Base-by-base conservation (phyloP, 2,113 vertebrate species). In the Cyphomyrus plagiostoma region DNA sequence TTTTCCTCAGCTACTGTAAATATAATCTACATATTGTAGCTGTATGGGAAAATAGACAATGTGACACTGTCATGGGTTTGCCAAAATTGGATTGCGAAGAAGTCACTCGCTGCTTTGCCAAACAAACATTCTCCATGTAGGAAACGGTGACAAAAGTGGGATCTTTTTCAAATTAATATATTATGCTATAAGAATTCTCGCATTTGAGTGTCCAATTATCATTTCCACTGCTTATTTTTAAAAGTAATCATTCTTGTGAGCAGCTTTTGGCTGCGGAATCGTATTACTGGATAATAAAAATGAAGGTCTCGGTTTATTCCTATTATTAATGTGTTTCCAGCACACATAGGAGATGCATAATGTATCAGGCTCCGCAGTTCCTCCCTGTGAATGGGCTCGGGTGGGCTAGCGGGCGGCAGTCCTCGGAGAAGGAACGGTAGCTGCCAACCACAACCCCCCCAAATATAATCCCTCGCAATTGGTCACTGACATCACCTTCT, bases 271-370 rank as follows among this genome's bases (percentile, higher is more conserved):
- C 85, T 53, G 26, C 26, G 48, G 49, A 30, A 30, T 86, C 84
- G 23, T 86, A 46, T 52, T 52, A 53, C 49, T 53, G 26, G 23
- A 53, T 53, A 87, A 53, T 53, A 87, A 53, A 87, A 87, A 53
- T 87, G 48, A n/a, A 56, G 30, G 50, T 87, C 42, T 30, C 46
- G 23, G 8, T 46, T 30, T 58, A 74, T 70, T 53, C 39, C 17
- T n/a, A 45, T 90, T 90, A 90, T 90, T 90, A 84, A 88, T 90
- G 89, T 77, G 35, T 88, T 26, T 84, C 83, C 56, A 70, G 70
- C 19, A 21, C 80, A 88, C 83, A 35, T 58, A 30, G 50, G 70
- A 82, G 53, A 53, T 46, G 19, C 53, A 56, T 48, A 58, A 82
- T 90, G 53, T 49, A 90, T 90, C 89, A 70, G 56, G 23, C 58